Evolutionary conservation across 1,140 invertebrate genomes (phyloP).

Genomic region (Meteorus sp.): DNA sequence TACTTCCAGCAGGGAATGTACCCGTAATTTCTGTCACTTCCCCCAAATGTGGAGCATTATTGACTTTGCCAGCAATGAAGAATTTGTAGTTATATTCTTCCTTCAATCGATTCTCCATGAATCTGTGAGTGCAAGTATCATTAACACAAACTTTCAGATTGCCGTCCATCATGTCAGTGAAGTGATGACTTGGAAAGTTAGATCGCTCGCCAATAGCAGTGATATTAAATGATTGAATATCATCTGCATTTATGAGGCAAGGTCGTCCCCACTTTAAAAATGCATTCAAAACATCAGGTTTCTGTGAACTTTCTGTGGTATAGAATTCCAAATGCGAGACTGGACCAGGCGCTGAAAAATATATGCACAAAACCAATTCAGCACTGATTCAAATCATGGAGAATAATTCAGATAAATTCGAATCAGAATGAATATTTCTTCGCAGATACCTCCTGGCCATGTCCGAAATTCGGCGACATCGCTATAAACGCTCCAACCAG

Average conservation of each 20-base stretch:
- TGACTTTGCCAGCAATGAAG: conserved; percentile 35
- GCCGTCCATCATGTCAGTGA: conserved; percentile 9
- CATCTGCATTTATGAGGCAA: conserved; percentile 38
- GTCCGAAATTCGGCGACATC: conserved; percentile 26
- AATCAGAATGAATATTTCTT: neutral
- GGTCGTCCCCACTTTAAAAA: conserved; percentile 42
- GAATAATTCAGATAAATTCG: conserved; percentile 1
- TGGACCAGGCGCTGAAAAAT: conserved; percentile 37
- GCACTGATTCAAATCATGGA: neutral
- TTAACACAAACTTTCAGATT: conserved; percentile 24
- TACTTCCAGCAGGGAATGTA: conserved; percentile 47
- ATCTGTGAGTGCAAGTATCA: conserved; percentile 31
- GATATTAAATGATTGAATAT: conserved; percentile 39
- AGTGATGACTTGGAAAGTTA: conserved; percentile 25
- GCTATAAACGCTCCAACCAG: conserved; percentile 41
- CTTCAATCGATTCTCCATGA: conserved; percentile 38
- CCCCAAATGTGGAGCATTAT: conserved; percentile 28
- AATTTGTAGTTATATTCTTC: conserved; percentile 45
- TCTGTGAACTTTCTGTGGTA: conserved; percentile 24
- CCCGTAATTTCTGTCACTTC: conserved; percentile 12
- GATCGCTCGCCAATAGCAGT: conserved; percentile 33
- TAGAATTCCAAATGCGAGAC: conserved; percentile 36
- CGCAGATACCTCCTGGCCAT: conserved; percentile 28
- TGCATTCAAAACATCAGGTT: conserved; percentile 39
- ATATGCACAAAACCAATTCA: conserved; percentile 2